These are phyloP conservation scores for Apodemia duryi DNA, from an alignment of 2,888 invertebrate species.

Conservation along the genomic window DNA sequence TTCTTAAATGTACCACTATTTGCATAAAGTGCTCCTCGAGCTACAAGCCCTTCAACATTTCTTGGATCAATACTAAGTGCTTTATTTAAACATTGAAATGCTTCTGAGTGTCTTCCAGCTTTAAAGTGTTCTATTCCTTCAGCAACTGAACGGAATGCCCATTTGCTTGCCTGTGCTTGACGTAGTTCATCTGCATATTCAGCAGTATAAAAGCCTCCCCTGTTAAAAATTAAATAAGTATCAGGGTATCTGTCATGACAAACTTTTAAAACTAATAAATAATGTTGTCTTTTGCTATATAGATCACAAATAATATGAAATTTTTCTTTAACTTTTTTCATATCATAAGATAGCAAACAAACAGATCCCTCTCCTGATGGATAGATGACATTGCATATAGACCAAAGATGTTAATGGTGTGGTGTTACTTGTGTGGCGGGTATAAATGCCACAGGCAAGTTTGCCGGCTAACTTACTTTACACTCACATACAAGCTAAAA, in stretches of 20 bases:
- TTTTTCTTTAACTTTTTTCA: too few species aligned
- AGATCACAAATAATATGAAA: too few species aligned
- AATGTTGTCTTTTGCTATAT: too few species aligned
- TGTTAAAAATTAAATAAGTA: conserved; percentile 44
- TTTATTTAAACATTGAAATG: conserved; percentile 95
- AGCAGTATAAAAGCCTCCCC: conserved; percentile 86
- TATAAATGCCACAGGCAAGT: too few species aligned
- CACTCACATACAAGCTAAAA: too few species aligned
- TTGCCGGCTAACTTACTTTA: too few species aligned
- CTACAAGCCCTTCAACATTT: conserved; percentile 95
- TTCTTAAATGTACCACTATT: conserved; percentile 96
- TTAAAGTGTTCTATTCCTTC: conserved; percentile 97
- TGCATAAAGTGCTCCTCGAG: conserved; percentile 94
- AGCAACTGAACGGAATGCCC: conserved; percentile 96
- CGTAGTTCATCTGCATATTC: conserved; percentile 92
- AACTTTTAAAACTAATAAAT: too few species aligned
- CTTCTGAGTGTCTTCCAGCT: conserved; percentile 94
- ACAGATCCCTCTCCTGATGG: too few species aligned
- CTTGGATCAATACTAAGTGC: conserved; percentile 94
- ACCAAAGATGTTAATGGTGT: too few species aligned
- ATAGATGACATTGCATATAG: too few species aligned
- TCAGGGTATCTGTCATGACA: neutral
- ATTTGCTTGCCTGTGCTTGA: conserved; percentile 94
- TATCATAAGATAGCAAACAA: too few species aligned
- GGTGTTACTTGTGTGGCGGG: too few species aligned